Evolutionary conservation across 2,797 vertebrate genomes (phyloP), one percentile per base, ranked within the genome.

Genomic region (Poecile montanus): DNA sequence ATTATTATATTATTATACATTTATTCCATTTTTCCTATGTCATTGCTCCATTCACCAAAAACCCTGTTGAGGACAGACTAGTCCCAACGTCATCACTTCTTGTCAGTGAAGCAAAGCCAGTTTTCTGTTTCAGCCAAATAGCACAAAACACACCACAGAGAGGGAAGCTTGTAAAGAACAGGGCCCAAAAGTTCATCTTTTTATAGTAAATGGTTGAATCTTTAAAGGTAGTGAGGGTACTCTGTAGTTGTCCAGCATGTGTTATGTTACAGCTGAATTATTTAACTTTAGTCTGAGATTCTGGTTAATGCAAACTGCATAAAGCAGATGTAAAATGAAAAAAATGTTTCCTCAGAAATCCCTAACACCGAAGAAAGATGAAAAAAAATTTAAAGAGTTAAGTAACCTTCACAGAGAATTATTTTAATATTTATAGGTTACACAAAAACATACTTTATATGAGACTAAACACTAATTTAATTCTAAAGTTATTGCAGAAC

Each of bases 51-150:
- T 95, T 92, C 87, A 62, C 58, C 23, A 56, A 32, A 91, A 85
- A 10, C 54, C 68, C 84, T 88, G 54, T 10, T 89, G 85, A 91
- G 92, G 88, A 81, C 92, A 94, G 86, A 62, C 81, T 92, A 85
- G 57, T 66, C 58, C 79, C 3, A 3, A 1, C 51, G 58, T n/a
- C 1, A 0, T 47, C 53, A 63, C 32, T 61, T 89, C 17, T 25
- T 61, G 16, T 58, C 44, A 34, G 38, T 53, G 60, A 79, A 92
- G 42, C 44, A 36, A 68, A 67, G 25, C 2, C 23, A 32, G 34
- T 57, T 73, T 80, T 82, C 57, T 50, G 1, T 65, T 88, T 82
- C 50, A 67, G 19, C 10, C 38, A 66, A 25, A 42, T 61, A 26
- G 2, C 23, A 71, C 22, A 56, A 84, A 48, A 42, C 10, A 34